Base-by-base conservation (phyloP, 1,140 invertebrate species). In the Eriosoma lanigerum region DNA sequence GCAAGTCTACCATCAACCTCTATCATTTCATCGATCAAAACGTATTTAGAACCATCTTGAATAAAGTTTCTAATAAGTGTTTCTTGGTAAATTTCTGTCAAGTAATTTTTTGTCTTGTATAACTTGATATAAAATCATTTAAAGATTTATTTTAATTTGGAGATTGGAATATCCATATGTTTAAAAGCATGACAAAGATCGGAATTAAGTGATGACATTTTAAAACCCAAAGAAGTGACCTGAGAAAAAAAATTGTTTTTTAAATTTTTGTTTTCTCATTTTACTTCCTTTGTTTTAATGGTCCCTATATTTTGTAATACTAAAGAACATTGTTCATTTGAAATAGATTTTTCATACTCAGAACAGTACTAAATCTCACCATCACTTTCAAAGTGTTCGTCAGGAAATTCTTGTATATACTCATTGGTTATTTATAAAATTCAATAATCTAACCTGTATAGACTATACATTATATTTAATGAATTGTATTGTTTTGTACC, bases 51-150 rank as follows among this genome's bases (percentile, higher is more conserved):
- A 13, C 52, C 52, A 54, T 54, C 52, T 54, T 54, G 52, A 54
- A 54, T 54, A 17, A 54, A n/a, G n/a, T 54, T 54, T 54, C 17
- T 54, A 54, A 54, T 54, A 54, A 54, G 52, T 54, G 52, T 54
- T 54, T 54, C 52, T n/a, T 56, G 54, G 54, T 56, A 56, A 56
- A 56, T 56, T 56, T 56, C 54, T 56, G n/a, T 56, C 4, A 56
- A 24, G 54, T 56, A 24, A 56, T 56, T 56, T 56, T 56, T 56
- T 56, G 54, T 13, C 54, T n/a, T n/a, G 21, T 56, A 56, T 56
- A 56, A 10, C n/a, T 54, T 54, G 52, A n/a, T 54, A 54, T n/a
- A 54, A 54, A 54, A 54, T 2, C 52, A 54, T 54, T 54, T 8
- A 54, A 54, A n/a, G 52, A 54, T 54, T 54, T 54, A 54, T 54